A percentile compares a stretch with the other conserved stretches of the same genome.
Evolutionary conservation across 2,888 invertebrate species (phyloP).

Genomic region (Coenonympha glycerion): DNA sequence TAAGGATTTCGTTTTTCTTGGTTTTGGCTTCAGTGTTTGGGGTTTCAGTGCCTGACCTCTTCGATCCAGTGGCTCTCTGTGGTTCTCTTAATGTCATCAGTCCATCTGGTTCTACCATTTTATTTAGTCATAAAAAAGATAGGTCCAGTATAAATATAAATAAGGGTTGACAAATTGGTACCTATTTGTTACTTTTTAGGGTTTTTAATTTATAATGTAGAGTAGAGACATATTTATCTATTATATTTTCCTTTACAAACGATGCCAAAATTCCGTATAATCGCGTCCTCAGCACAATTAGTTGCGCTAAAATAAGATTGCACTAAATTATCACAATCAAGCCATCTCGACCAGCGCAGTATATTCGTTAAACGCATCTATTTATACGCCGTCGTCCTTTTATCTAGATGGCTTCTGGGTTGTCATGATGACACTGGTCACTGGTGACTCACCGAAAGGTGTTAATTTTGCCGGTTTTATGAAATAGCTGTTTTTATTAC

Average conservation of each 20-base stretch:
- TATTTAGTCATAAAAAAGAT: too few species aligned
- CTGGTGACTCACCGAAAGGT: slow-evolving; percentile 12
- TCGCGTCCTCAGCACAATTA: slow-evolving; percentile 59
- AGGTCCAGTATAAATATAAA: too few species aligned
- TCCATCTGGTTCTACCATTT: too few species aligned
- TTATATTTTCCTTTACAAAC: not conserved
- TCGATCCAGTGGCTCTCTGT: too few species aligned
- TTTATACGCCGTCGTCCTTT: slow-evolving; percentile 28
- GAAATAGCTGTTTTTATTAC: slow-evolving; percentile 8
- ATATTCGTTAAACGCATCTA: slow-evolving; percentile 35
- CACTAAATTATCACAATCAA: slow-evolving; percentile 58
- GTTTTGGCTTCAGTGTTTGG: too few species aligned
- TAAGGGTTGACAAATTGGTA: too few species aligned
- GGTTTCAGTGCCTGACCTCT: too few species aligned
- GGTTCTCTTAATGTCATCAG: too few species aligned
- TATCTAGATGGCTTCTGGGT: slow-evolving; percentile 28
- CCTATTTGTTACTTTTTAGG: too few species aligned
- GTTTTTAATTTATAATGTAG: too few species aligned
- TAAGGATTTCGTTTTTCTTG: too few species aligned
- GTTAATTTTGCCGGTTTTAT: slow-evolving; percentile 5
- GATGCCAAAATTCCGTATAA: slow-evolving; percentile 30
- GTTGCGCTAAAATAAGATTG: slow-evolving; percentile 56
- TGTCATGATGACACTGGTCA: slow-evolving; percentile 15
- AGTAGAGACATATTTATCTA: too few species aligned
- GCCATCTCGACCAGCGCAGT: slow-evolving; percentile 39